These are phyloP conservation scores for Alviniconcha marisindica DNA, from an alignment of 1,140 invertebrate species.

Conservation along the genomic window DNA sequence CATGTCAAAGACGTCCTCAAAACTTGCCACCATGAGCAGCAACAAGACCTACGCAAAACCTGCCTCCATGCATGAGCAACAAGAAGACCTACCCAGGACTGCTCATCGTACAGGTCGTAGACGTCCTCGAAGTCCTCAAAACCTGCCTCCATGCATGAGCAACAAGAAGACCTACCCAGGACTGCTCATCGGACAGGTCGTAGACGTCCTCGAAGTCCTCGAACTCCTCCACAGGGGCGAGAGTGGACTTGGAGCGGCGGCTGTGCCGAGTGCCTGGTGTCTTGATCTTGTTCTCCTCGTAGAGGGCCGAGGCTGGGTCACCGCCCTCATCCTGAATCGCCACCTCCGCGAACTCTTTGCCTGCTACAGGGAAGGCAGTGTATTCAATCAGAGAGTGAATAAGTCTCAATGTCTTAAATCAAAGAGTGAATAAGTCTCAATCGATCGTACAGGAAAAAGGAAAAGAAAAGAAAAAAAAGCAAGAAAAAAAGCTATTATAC, in stretches of 20 bases:
- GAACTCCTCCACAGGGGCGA: conserved; percentile 62
- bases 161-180: conserved; percentile 72
- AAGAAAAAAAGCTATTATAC: too few relatives aligned
- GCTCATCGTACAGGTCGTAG: too few relatives aligned
- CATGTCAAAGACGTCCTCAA: too few relatives aligned
- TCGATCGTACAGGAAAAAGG: not conserved
- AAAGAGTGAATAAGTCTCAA: too few relatives aligned
- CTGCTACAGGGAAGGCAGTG: too few relatives aligned
- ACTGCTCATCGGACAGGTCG: conserved; percentile 65
- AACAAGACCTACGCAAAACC: too few relatives aligned
- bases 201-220: conserved; percentile 58
- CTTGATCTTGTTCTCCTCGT: conserved; percentile 45
- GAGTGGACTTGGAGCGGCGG: conserved; percentile 52
- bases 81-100: too few relatives aligned
- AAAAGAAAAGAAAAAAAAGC: not conserved
- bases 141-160: too few relatives aligned
- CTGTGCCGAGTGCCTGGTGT: conserved; percentile 41
- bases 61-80: too few relatives aligned
- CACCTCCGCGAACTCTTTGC: conserved; percentile 54
- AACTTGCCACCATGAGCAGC: too few relatives aligned
- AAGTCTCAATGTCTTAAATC: too few relatives aligned
- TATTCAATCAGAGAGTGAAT: too few relatives aligned
- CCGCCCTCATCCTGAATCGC: conserved; percentile 61
- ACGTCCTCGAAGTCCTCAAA: conserved; percentile 54
- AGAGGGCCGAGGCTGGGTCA: conserved; percentile 46